Conservation (phyloP, 1,140 invertebrate species). For the Drosophila lacteicornis region DNA sequence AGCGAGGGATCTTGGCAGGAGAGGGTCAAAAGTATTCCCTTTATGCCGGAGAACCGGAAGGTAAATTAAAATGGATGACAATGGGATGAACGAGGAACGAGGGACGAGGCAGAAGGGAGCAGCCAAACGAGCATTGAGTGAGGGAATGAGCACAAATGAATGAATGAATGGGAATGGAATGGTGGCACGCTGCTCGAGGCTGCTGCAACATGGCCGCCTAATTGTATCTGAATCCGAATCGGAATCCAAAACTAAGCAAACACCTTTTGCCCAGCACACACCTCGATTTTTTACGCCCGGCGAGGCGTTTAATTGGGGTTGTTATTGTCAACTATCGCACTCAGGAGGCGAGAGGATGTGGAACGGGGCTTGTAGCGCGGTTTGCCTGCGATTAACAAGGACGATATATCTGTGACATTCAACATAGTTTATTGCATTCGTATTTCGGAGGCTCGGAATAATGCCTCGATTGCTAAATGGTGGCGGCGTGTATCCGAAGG, state of each 20-base stretch:
- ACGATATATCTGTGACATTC: slow-evolving; percentile 50
- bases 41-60: slow-evolving; percentile 64
- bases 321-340: slow-evolving; percentile 42
- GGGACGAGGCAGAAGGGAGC: slow-evolving; percentile 33
- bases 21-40: slow-evolving; percentile 42
- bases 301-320: slow-evolving; percentile 79
- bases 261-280: slow-evolving; percentile 65
- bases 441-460: too few relatives aligned
- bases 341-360: slow-evolving; percentile 17
- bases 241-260: slow-evolving; percentile 55
- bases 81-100: slow-evolving; percentile 53
- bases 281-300: slow-evolving; percentile 64
- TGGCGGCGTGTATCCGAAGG: slow-evolving; percentile 44
- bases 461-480: slow-evolving; percentile 28
- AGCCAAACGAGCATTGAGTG: slow-evolving; percentile 77
- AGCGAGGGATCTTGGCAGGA: slow-evolving; percentile 4
- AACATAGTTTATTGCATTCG: slow-evolving; percentile 74
- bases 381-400: slow-evolving; percentile 37
- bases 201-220: slow-evolving; percentile 46
- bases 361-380: slow-evolving; percentile 32
- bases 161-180: slow-evolving; percentile 20
- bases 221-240: slow-evolving; percentile 36
- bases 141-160: slow-evolving; percentile 31
- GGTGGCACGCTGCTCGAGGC: slow-evolving; percentile 49
- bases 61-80: slow-evolving; percentile 84